phyloP scores from a whole-genome alignment of 2,797 vertebrate genomes.

The Glyptemys insculpta region DNA sequence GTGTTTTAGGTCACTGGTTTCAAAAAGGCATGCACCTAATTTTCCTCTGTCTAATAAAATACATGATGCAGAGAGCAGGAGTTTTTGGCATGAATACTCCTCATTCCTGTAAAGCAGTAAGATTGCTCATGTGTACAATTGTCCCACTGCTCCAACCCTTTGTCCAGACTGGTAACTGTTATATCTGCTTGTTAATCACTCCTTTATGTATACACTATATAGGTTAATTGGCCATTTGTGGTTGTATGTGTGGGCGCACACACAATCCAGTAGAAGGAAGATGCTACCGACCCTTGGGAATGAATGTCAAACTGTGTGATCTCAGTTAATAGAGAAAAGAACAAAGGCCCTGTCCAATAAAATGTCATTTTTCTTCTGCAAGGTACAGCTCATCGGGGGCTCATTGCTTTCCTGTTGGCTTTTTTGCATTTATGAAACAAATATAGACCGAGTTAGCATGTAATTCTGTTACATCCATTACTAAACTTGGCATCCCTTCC shows the following conservation, averaged over 20 bases:
- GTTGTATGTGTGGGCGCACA: neutral
- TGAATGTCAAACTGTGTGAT: fast-evolving
- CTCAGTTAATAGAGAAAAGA: too few relatives aligned
- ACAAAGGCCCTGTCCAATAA: neutral
- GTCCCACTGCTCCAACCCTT: neutral
- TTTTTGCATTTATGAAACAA: constrained; percentile 43
- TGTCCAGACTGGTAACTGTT: neutral
- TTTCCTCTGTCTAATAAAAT: neutral
- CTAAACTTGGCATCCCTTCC: constrained; percentile 15
- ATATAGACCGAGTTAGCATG: neutral
- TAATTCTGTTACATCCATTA: constrained; percentile 29
- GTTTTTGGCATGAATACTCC: constrained; percentile 14
- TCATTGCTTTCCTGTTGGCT: constrained; percentile 2
- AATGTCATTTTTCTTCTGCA: constrained; percentile 53
- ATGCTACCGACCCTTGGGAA: neutral
- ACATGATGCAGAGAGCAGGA: neutral
- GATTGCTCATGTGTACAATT: fast-evolving
- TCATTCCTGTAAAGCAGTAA: neutral
- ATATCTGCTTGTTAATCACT: neutral
- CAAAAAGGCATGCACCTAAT: neutral
- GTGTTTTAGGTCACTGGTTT: constrained; percentile 25
- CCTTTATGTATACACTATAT: neutral
- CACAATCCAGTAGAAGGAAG: constrained; percentile 1
- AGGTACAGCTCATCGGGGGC: constrained; percentile 30
- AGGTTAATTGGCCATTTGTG: neutral